Evolutionary conservation across 2,888 invertebrate species (phyloP).

Genomic region (Apantesis nais): DNA sequence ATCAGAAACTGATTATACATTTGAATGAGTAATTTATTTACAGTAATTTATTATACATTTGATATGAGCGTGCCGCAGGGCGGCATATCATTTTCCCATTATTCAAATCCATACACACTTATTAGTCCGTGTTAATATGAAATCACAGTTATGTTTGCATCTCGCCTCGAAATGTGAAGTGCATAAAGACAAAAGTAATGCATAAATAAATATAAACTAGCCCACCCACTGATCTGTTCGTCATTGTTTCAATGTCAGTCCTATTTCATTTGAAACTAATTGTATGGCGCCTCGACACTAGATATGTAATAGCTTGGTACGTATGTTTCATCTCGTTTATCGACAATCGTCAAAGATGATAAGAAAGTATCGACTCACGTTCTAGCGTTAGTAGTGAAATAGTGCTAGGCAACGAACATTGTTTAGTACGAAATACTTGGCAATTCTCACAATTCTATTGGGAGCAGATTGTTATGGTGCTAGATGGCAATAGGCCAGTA

Average conservation of each 20-base stretch:
- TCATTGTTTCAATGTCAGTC: slow-evolving; percentile 73
- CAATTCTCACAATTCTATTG: slow-evolving; percentile 18
- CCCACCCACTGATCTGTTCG: slow-evolving; percentile 73
- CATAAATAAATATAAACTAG: slow-evolving; percentile 64
- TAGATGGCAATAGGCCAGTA: slow-evolving; percentile 40
- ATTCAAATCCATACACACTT: slow-evolving; percentile 27
- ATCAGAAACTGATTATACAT: slow-evolving; percentile 11
- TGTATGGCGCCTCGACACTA: slow-evolving; percentile 69
- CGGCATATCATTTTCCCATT: slow-evolving; percentile 10
- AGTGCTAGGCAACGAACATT: slow-evolving; percentile 1
- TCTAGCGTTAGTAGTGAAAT: slow-evolving; percentile 12
- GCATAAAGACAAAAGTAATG: slow-evolving; percentile 69
- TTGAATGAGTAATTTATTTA: slow-evolving; percentile 21
- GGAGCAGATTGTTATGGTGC: slow-evolving; percentile 24
- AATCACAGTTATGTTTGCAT: slow-evolving; percentile 31
- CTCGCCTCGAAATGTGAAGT: slow-evolving; percentile 39
- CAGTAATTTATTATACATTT: slow-evolving; percentile 20
- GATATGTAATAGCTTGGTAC: slow-evolving; percentile 14
- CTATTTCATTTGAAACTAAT: slow-evolving; percentile 76
- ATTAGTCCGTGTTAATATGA: slow-evolving; percentile 23
- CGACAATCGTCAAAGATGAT: slow-evolving; percentile 2
- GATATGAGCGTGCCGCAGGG: slow-evolving; percentile 11
- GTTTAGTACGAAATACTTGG: slow-evolving; percentile 10
- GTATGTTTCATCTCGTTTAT: slow-evolving; percentile 5
- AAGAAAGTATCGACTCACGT: slow-evolving; percentile 8